Evolutionary conservation across 1,140 invertebrate species (phyloP).

Genomic region (Globodera rostochiensis): DNA sequence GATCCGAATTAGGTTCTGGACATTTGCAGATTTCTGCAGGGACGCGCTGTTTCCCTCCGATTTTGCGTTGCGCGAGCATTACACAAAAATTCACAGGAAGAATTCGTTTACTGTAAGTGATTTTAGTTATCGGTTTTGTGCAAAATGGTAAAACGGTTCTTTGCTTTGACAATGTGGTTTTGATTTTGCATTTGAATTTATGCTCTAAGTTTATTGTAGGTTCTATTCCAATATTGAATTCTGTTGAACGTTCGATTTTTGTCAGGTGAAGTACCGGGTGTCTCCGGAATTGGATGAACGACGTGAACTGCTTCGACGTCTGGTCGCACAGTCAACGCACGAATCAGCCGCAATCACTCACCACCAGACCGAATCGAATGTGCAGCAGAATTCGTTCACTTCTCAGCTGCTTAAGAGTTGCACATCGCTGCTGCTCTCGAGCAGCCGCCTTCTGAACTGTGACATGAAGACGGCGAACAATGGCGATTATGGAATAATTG

Average conservation of each 20-base stretch:
- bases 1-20: not conserved
- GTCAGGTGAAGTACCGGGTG: conserved; percentile 41
- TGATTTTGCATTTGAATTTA: too few relatives aligned
- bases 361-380: conserved; percentile 8
- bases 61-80: conserved; percentile 36
- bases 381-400: conserved; percentile 5
- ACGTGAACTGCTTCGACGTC: conserved; percentile 25
- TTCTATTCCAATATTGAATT: not conserved
- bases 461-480: not conserved
- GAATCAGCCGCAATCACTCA: conserved; percentile 1
- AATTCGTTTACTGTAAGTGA: conserved; percentile 14
- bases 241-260: not conserved
- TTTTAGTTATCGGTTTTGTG: not conserved
- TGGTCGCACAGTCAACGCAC: conserved; percentile 5
- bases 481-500: not conserved
- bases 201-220: not conserved
- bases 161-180: not conserved
- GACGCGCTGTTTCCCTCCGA: conserved; percentile 44
- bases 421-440: conserved; percentile 11
- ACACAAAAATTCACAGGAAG: conserved; percentile 27
- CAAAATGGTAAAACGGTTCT: not conserved
- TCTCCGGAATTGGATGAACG: conserved; percentile 36
- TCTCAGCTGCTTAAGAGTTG: conserved; percentile 14
- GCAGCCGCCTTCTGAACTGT: not conserved
- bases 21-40: conserved; percentile 10